A percentile compares a stretch with the other conserved stretches of the same genome.
phyloP scores from a whole-genome alignment of 1,140 invertebrate species.

The Pseudomyrmex gracilis region DNA sequence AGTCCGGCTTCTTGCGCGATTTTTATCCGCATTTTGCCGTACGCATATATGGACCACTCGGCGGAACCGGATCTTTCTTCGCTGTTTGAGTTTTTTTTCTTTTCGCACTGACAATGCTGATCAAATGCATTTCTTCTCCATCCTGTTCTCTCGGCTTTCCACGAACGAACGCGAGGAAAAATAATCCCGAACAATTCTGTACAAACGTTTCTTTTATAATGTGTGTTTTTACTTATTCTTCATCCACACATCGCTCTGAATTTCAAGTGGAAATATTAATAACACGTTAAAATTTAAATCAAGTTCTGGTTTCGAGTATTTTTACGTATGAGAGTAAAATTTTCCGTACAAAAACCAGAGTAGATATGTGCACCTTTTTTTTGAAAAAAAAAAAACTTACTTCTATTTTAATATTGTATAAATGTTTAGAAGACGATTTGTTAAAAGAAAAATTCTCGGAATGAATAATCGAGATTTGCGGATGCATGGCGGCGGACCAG shows the following conservation, averaged over 20 bases:
- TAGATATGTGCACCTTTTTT: no score
- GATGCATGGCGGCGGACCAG: conserved; percentile 2
- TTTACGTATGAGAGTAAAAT: no score
- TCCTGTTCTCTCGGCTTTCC: background rate
- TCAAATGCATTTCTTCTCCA: background rate
- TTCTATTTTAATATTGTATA: no score
- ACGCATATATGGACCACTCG: conserved; percentile 1
- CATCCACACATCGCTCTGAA: background rate
- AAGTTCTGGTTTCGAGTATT: no score
- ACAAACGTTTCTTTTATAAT: background rate
- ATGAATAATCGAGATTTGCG: conserved; percentile 28
- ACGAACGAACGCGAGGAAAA: background rate
- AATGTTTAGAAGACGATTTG: background rate
- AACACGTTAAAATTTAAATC: no score
- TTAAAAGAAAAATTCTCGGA: background rate
- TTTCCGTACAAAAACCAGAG: no score
- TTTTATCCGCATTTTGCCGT: conserved; percentile 28
- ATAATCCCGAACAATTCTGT: background rate
- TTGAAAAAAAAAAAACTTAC: no score
- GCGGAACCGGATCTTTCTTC: background rate
- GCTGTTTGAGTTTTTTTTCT: background rate
- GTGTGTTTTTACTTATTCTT: background rate
- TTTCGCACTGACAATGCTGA: background rate
- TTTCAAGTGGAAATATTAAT: no score
- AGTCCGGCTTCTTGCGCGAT: conserved; percentile 11